Evolutionary conservation across 2,888 invertebrate genomes (phyloP).

Genomic region (Dascillus cervinus): DNA sequence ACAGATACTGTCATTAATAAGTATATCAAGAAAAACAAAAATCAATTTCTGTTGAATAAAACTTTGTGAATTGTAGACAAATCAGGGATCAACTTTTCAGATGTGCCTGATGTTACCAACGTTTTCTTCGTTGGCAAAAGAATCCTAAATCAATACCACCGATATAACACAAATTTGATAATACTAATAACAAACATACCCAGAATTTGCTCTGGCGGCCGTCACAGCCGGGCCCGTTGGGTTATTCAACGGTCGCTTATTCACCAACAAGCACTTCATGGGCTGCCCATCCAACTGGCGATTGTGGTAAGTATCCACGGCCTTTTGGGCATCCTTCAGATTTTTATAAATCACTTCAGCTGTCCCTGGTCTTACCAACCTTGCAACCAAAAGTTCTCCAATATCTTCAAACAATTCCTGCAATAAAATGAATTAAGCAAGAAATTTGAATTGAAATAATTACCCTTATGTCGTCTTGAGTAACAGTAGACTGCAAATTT

Average conservation of each 20-base stretch:
- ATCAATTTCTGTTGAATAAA: constrained; percentile 46
- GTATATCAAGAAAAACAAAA: too few species aligned
- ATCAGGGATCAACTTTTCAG: constrained; percentile 52
- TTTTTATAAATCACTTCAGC: constrained; percentile 88
- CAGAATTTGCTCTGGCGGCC: constrained; percentile 17
- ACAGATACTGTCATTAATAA: too few species aligned
- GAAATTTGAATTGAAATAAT: too few species aligned
- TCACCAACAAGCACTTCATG: constrained; percentile 83
- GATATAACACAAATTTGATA: constrained; percentile 7
- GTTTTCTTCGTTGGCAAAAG: constrained; percentile 18
- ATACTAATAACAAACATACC: constrained; percentile 20
- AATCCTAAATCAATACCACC: constrained; percentile 16
- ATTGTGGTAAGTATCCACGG: constrained; percentile 90
- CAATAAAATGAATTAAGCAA: constrained; percentile 9
- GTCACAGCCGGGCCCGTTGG: constrained; percentile 46
- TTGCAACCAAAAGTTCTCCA: constrained; percentile 76
- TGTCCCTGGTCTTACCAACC: constrained; percentile 76
- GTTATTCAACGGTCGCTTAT: constrained; percentile 60
- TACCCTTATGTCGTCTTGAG: constrained; percentile 85
- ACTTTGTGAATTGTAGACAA: constrained; percentile 65
- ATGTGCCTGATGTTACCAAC: constrained; percentile 18
- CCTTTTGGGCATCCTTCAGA: constrained; percentile 78
- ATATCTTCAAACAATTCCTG: constrained; percentile 92
- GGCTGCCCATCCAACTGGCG: constrained; percentile 88
- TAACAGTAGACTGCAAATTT: constrained; percentile 79